Conservation (phyloP, 2,888 invertebrate species). For the Fragum sueziense region DNA sequence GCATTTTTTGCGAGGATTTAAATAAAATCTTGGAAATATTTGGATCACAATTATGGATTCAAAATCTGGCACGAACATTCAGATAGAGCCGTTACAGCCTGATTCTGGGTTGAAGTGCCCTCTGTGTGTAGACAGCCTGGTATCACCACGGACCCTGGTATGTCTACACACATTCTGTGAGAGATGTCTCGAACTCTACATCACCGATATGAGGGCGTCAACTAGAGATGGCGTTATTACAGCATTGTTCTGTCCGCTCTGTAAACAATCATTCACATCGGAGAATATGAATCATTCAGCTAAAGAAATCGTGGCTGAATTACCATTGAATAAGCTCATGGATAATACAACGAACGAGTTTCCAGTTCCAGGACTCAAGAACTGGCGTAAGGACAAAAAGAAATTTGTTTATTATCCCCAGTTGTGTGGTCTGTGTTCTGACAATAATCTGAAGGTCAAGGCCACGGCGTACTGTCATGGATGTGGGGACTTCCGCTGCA, state of each 20-base stretch:
- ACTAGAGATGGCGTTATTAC: conserved; percentile 35
- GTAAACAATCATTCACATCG: conserved; percentile 35
- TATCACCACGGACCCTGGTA: conserved; percentile 45
- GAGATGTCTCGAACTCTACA: conserved; percentile 44
- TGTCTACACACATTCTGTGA: conserved; percentile 57
- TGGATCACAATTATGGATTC: neutral
- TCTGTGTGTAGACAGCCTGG: conserved; percentile 38
- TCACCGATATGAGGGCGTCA: conserved; percentile 40
- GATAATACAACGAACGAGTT: conserved; percentile 25
- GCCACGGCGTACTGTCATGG: conserved; percentile 45
- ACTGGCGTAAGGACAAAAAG: conserved; percentile 12
- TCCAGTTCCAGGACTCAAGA: conserved; percentile 14
- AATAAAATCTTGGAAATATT: too few species aligned
- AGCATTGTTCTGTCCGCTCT: conserved; percentile 46
- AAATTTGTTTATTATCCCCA: conserved; percentile 39
- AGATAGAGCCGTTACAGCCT: conserved; percentile 26
- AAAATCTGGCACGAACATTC: neutral
- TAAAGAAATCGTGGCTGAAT: conserved; percentile 45
- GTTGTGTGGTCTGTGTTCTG: conserved; percentile 40
- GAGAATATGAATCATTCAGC: conserved; percentile 32
- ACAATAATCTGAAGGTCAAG: conserved; percentile 23
- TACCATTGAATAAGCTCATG: conserved; percentile 49
- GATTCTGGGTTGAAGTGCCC: conserved; percentile 47
- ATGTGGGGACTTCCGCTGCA: conserved; percentile 50
- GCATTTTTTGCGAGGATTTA: too few species aligned